Conservation (phyloP, 2,797 vertebrate genomes). For the Uromys caudimaculatus region DNA sequence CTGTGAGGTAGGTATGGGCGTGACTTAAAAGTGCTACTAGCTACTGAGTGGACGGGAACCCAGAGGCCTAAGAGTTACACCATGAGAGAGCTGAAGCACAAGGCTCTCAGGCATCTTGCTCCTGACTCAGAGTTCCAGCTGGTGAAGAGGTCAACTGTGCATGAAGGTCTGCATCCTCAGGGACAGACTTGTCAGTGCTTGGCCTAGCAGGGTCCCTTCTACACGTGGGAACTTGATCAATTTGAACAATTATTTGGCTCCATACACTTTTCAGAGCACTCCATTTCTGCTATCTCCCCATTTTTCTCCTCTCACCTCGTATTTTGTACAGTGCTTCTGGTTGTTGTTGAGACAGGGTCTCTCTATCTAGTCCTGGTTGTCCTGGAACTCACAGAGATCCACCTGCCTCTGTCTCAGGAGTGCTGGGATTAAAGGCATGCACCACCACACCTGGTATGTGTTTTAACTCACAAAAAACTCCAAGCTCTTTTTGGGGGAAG, state of each 20-base stretch:
- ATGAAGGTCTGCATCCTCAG: neutral
- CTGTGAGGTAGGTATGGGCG: neutral
- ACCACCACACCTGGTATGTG: neutral
- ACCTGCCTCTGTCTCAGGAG: neutral
- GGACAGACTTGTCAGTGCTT: neutral
- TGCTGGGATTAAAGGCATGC: neutral
- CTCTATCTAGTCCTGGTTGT: neutral
- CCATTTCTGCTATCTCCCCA: neutral
- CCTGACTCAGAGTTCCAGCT: neutral
- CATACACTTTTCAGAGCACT: neutral
- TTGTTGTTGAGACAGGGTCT: neutral
- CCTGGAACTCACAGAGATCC: neutral
- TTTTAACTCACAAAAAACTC: neutral
- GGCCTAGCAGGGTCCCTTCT: neutral
- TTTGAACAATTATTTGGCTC: neutral
- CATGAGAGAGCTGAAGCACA: rapidly evolving
- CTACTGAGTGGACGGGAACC: neutral
- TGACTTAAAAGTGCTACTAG: neutral
- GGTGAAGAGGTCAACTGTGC: neutral
- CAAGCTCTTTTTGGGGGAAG: neutral
- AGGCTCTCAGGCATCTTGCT: neutral
- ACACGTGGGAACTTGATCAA: neutral
- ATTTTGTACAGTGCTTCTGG: neutral
- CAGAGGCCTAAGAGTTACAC: neutral
- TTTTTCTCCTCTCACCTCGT: neutral